phyloP scores from a whole-genome alignment of 2,113 vertebrate species.

The Pyxicephalus adspersus region DNA sequence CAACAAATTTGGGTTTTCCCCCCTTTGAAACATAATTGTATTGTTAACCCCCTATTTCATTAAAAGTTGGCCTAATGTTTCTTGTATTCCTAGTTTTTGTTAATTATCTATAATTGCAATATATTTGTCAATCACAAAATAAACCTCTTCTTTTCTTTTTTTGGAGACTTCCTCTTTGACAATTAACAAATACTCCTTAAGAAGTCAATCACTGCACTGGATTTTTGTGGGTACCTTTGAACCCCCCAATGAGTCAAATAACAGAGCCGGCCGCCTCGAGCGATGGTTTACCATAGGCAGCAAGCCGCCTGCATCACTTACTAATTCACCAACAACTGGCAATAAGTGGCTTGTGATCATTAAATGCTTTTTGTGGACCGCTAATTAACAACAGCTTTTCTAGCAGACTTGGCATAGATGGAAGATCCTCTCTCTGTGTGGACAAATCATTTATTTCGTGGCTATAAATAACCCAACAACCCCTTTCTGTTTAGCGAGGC shows the following conservation, averaged over 20 bases:
- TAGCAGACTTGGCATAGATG: conserved; percentile 37
- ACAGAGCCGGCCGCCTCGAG: background rate
- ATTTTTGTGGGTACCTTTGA: background rate
- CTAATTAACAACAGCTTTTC: conserved; percentile 53
- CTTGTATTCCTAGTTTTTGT: too few relatives aligned
- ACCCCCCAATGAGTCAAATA: background rate
- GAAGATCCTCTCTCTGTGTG: conserved; percentile 7
- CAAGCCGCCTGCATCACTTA: conserved; percentile 33
- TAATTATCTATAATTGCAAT: too few relatives aligned
- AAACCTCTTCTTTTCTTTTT: too few relatives aligned
- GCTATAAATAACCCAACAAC: conserved; percentile 23
- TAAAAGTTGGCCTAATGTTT: too few relatives aligned
- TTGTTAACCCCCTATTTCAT: too few relatives aligned
- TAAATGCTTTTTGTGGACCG: conserved; percentile 44
- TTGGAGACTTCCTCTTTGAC: background rate
- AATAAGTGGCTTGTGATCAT: conserved; percentile 37
- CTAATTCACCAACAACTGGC: conserved; percentile 51
- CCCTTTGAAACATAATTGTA: too few relatives aligned
- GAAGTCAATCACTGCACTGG: background rate
- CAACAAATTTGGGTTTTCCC: too few relatives aligned
- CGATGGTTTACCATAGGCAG: background rate
- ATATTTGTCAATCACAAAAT: too few relatives aligned
- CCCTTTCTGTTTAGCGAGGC: conserved; percentile 3
- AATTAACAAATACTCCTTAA: background rate
- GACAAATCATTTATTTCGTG: conserved; percentile 37